Conservation (phyloP, 2,888 invertebrate species). For the Hecatera dysodea region DNA sequence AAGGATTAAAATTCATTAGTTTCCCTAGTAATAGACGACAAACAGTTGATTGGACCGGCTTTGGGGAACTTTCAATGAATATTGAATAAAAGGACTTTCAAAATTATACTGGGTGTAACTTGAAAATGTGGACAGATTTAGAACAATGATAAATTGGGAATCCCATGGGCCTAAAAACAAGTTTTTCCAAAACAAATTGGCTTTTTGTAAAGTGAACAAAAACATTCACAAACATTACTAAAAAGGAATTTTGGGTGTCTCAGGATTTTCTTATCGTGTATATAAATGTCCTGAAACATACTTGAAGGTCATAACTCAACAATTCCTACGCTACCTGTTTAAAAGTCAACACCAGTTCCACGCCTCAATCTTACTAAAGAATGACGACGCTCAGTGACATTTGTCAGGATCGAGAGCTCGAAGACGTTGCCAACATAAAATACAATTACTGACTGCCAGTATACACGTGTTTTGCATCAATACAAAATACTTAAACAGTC, state of each 20-base stretch:
- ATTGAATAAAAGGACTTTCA: slow-evolving; percentile 36
- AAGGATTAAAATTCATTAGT: slow-evolving; percentile 51
- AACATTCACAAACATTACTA: not conserved
- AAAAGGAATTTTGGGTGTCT: not conserved
- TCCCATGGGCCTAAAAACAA: not conserved
- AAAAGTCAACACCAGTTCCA: slow-evolving; percentile 38
- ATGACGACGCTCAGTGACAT: slow-evolving; percentile 46
- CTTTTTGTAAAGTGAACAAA: not conserved
- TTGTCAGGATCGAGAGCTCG: slow-evolving; percentile 53
- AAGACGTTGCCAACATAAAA: slow-evolving; percentile 50
- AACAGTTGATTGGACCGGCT: slow-evolving; percentile 29
- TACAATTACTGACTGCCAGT: slow-evolving; percentile 52
- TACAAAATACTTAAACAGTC: slow-evolving; percentile 49
- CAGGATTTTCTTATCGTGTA: not conserved
- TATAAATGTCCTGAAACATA: slow-evolving; percentile 5
- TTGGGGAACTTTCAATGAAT: slow-evolving; percentile 37
- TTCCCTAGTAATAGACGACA: slow-evolving; percentile 10
- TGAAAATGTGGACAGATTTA: slow-evolving; percentile 17
- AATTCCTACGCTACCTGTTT: slow-evolving; percentile 35
- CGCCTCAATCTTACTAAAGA: slow-evolving; percentile 54
- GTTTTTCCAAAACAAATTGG: slow-evolving; percentile 10
- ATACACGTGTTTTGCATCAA: slow-evolving; percentile 59
- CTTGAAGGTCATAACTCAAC: not conserved
- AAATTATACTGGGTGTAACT: slow-evolving; percentile 8
- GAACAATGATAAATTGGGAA: slow-evolving; percentile 23